Conservation (phyloP, 2,888 invertebrate species). For the Brachycybe producta region DNA sequence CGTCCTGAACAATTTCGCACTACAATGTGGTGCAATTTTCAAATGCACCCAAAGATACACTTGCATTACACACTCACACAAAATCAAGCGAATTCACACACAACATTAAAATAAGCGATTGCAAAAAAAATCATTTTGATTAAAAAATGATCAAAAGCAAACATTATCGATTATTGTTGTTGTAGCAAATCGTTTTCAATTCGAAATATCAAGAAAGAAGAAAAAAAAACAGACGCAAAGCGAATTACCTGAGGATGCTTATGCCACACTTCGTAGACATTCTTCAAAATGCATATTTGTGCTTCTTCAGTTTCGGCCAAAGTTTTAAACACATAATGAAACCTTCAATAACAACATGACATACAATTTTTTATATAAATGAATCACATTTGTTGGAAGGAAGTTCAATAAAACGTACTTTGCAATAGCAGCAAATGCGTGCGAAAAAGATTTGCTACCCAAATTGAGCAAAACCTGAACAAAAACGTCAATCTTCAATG, state of each 20-base stretch:
- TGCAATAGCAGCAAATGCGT: constrained; percentile 95
- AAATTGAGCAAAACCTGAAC: constrained; percentile 87
- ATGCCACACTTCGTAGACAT: constrained; percentile 90
- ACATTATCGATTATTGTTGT: too few relatives aligned
- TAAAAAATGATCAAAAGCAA: too few relatives aligned
- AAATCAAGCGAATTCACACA: background rate
- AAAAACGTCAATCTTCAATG: constrained; percentile 89
- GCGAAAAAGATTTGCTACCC: constrained; percentile 94
- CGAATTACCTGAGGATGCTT: constrained; percentile 59
- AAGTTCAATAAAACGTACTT: constrained; percentile 54
- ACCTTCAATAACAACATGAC: constrained; percentile 28
- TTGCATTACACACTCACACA: too few relatives aligned
- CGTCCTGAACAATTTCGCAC: too few relatives aligned
- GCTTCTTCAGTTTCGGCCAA: constrained; percentile 89
- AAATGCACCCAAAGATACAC: too few relatives aligned
- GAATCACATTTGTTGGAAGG: too few relatives aligned
- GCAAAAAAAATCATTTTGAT: background rate
- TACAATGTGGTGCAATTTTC: too few relatives aligned
- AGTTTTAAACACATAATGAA: constrained; percentile 46
- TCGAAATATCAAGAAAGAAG: too few relatives aligned
- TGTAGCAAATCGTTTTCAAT: too few relatives aligned
- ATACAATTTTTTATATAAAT: too few relatives aligned
- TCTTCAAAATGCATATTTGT: constrained; percentile 81
- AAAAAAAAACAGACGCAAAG: background rate
- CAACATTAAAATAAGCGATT: background rate